A percentile compares a stretch with the other conserved stretches of the same genome.
These are phyloP conservation scores for Artemisiospiza belli DNA, from an alignment of 2,113 vertebrate species.

Conservation along the genomic window DNA sequence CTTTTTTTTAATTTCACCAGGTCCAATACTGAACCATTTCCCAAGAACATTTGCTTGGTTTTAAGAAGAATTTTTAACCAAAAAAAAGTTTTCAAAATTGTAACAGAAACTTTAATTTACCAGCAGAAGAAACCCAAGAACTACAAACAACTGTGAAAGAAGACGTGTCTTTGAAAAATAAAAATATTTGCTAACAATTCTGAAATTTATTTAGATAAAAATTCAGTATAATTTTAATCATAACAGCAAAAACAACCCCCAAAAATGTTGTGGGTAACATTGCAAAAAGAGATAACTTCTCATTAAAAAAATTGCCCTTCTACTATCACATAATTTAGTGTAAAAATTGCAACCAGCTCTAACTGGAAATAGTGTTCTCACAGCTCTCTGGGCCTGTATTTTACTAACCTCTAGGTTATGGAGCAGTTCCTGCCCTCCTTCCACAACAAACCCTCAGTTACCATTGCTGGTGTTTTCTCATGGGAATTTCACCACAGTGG, in stretches of 20 bases:
- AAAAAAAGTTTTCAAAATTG: not conserved
- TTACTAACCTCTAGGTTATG: not conserved
- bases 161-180: not conserved
- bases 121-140: not conserved
- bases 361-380: slow-evolving; percentile 35
- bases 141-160: not conserved
- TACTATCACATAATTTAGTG: not conserved
- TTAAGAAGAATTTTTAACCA: slow-evolving; percentile 3
- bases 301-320: not conserved
- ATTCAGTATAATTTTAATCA: not conserved
- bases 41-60: not conserved
- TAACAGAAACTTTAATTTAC: not conserved
- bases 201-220: slow-evolving; percentile 37
- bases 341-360: not conserved
- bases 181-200: not conserved
- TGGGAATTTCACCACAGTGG: not conserved
- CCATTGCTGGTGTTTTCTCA: not conserved
- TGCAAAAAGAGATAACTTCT: not conserved
- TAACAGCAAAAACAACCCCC: not conserved
- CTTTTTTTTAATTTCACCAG: not conserved
- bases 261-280: not conserved
- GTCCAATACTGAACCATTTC: not conserved
- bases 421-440: not conserved
- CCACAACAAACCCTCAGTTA: not conserved
- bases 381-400: not conserved